These are phyloP conservation scores for Sciaenops ocellatus DNA, from an alignment of 2,797 vertebrate genomes.

Conservation along the genomic window DNA sequence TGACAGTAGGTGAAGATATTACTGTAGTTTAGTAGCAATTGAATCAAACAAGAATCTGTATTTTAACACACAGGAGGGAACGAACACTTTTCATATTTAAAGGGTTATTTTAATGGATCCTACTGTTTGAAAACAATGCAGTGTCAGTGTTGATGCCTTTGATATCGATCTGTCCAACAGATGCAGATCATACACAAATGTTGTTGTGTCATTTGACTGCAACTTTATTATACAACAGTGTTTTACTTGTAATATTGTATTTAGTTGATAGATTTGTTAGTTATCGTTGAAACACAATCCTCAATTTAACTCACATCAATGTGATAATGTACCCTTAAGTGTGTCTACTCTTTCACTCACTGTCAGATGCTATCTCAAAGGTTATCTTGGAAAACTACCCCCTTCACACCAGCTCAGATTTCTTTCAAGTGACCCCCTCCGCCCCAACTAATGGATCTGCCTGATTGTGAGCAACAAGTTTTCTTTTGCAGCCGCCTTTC, in stretches of 20 bases:
- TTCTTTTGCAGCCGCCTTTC: slow-evolving; percentile 23
- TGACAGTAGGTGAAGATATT: not conserved
- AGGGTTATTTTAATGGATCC: not conserved
- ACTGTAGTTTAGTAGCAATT: not conserved
- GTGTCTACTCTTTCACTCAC: slow-evolving; percentile 34
- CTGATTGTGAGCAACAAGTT: slow-evolving; percentile 25
- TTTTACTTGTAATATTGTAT: not conserved
- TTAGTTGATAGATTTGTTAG: not conserved
- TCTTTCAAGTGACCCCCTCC: slow-evolving; percentile 12
- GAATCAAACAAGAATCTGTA: not conserved
- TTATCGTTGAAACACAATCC: slow-evolving; percentile 27
- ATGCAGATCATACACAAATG: not conserved
- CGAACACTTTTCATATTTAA: not conserved
- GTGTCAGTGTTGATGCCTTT: not conserved
- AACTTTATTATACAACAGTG: not conserved
- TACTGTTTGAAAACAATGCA: not conserved
- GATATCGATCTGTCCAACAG: not conserved
- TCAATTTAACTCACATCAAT: slow-evolving; percentile 19
- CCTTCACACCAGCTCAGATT: slow-evolving; percentile 38
- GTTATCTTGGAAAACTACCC: slow-evolving; percentile 54
- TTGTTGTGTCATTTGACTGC: not conserved
- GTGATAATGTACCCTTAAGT: slow-evolving; percentile 27
- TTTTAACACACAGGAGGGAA: not conserved
- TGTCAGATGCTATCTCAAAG: slow-evolving; percentile 49
- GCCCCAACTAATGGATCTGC: slow-evolving; percentile 21